A percentile compares a stretch with the other conserved stretches of the same genome.
These are phyloP conservation scores for Uropetala carovei DNA, from an alignment of 2,888 invertebrate species.

Conservation along the genomic window DNA sequence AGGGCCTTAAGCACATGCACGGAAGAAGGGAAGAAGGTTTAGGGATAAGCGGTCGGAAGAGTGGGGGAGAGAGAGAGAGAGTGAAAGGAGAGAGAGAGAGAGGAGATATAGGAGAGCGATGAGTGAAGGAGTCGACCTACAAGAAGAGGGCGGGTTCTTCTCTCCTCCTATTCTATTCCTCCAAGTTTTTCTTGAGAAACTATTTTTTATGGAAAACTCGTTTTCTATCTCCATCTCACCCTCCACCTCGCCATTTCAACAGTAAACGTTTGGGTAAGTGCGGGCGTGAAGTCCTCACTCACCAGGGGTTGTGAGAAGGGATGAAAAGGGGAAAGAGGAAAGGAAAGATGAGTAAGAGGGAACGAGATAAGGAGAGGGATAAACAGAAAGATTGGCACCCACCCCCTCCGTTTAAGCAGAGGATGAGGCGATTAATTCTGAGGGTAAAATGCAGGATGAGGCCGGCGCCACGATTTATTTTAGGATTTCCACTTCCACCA, in stretches of 20 bases:
- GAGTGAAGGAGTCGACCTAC: not conserved
- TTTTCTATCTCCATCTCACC: not conserved
- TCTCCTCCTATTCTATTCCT: not conserved
- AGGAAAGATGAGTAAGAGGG: not conserved
- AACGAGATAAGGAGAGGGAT: not conserved
- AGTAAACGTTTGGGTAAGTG: not conserved
- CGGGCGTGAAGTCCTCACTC: not conserved
- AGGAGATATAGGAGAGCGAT: too few relatives aligned
- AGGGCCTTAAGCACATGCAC: too few relatives aligned
- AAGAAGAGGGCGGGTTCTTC: not conserved
- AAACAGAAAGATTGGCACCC: not conserved
- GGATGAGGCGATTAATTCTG: constrained; percentile 16
- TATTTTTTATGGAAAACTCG: not conserved
- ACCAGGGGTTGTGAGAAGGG: not conserved
- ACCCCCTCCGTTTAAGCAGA: not conserved
- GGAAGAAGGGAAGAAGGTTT: too few relatives aligned
- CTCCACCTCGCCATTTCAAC: not conserved
- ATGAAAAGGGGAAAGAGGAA: not conserved
- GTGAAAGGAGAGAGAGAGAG: too few relatives aligned
- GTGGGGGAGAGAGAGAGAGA: too few relatives aligned
- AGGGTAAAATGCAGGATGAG: not conserved
- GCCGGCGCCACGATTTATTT: not conserved
- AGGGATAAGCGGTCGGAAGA: too few relatives aligned
- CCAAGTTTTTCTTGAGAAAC: not conserved
- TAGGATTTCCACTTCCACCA: not conserved